Evolutionary conservation across 2,113 vertebrate genomes (phyloP).

Genomic region (Ia io): DNA sequence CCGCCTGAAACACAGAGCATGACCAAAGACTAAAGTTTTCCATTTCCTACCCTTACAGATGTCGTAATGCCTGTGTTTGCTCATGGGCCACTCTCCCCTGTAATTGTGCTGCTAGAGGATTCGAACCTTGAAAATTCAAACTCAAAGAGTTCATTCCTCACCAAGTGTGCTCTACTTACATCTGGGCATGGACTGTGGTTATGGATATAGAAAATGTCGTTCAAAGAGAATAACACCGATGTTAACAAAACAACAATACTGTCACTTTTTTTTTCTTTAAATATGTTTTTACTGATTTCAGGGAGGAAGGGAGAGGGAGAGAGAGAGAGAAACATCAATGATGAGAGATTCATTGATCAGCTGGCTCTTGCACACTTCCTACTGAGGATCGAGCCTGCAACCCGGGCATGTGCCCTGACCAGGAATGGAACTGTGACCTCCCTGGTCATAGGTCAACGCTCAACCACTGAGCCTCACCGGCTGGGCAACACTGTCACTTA

Average conservation of each 20-base stretch:
- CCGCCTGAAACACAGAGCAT: constrained; percentile 26
- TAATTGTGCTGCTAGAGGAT: neutral
- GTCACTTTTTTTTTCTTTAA: neutral
- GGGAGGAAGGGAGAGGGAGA: no score
- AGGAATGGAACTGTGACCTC: no score
- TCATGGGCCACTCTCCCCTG: neutral
- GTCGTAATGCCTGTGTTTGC: neutral
- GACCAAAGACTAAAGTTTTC: constrained; percentile 57
- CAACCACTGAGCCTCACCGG: no score
- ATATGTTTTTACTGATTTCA: no score
- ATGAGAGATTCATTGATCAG: no score
- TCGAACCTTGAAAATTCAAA: neutral
- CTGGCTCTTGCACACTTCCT: no score
- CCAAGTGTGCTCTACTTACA: neutral
- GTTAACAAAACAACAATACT: neutral
- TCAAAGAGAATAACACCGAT: neutral
- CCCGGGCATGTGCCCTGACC: no score
- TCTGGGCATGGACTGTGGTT: neutral
- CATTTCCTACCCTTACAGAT: neutral
- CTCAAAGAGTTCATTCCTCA: neutral
- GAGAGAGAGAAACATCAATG: no score
- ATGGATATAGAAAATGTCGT: neutral
- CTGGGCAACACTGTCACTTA: neutral
- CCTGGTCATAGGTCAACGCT: no score
- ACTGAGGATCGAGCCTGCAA: no score